A percentile compares a stretch with the other conserved stretches of the same genome.
These are phyloP conservation scores for Oostethus manadensis DNA, from an alignment of 2,113 vertebrate species.

Conservation along the genomic window DNA sequence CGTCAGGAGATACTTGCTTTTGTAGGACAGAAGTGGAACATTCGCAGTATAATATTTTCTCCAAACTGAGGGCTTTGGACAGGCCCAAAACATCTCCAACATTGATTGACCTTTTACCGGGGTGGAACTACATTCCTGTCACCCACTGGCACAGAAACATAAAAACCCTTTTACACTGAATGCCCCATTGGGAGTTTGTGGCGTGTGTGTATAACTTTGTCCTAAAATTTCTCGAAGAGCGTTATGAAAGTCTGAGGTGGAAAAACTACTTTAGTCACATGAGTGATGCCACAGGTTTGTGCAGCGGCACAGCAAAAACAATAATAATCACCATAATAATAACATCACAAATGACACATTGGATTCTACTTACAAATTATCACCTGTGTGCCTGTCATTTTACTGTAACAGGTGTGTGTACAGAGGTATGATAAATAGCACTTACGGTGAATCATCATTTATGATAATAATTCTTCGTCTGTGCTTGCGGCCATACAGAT, in stretches of 20 bases:
- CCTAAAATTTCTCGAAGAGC: not conserved
- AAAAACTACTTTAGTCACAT: not conserved
- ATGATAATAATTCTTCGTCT: constrained; percentile 42
- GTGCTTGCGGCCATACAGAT: constrained; percentile 42
- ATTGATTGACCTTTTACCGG: constrained; percentile 11
- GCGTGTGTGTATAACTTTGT: not conserved
- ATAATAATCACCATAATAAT: not conserved
- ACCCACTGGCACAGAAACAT: constrained; percentile 38
- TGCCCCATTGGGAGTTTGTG: constrained; percentile 17
- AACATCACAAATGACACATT: constrained; percentile 1
- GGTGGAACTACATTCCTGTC: constrained; percentile 23
- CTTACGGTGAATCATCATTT: constrained; percentile 14
- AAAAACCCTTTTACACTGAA: constrained; percentile 48
- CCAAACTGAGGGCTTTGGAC: no score
- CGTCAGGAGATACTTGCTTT: no score
- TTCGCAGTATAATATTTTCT: no score
- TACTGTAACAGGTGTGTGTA: not conserved
- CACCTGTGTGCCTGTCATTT: not conserved
- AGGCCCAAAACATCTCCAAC: no score
- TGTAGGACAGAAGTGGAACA: no score
- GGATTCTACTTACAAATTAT: constrained; percentile 1
- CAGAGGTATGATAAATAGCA: constrained; percentile 8
- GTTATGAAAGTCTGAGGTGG: constrained; percentile 9
- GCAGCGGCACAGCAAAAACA: not conserved
- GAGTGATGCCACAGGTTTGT: not conserved